Conservation (phyloP, 2,888 invertebrate species). For the Athalia rosae region DNA sequence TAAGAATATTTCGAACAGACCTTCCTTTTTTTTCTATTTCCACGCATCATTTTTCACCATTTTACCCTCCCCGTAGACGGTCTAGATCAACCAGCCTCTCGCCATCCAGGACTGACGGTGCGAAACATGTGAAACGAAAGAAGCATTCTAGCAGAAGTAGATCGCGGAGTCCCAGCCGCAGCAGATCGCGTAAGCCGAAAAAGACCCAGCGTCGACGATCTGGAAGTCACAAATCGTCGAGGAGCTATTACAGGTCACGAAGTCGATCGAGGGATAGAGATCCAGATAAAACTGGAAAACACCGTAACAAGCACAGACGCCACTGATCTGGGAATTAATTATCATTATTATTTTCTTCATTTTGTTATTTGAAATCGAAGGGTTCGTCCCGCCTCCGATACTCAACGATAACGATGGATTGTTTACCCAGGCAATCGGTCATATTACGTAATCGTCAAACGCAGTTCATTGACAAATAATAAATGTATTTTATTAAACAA, state of each 20-base stretch:
- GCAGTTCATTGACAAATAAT: slow-evolving; percentile 33
- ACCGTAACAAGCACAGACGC: slow-evolving; percentile 68
- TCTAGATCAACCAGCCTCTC: slow-evolving; percentile 68
- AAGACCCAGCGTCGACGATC: slow-evolving; percentile 68
- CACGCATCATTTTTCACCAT: no score
- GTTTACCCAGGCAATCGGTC: not conserved
- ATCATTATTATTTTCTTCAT: no score
- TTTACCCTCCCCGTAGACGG: slow-evolving; percentile 55
- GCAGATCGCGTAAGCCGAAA: slow-evolving; percentile 69
- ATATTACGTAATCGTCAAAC: slow-evolving; percentile 3
- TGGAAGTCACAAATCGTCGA: slow-evolving; percentile 69
- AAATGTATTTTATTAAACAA: slow-evolving; percentile 43
- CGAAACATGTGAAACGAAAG: slow-evolving; percentile 70
- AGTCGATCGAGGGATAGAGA: slow-evolving; percentile 70
- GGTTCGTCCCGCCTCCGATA: not conserved
- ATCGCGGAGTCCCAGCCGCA: slow-evolving; percentile 71
- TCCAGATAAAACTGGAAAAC: slow-evolving; percentile 68
- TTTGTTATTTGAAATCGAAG: no score
- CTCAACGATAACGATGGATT: not conserved
- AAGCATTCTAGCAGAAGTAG: slow-evolving; percentile 71
- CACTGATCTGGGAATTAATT: slow-evolving; percentile 55
- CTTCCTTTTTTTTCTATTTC: not conserved
- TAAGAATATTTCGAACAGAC: slow-evolving; percentile 48
- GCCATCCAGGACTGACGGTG: slow-evolving; percentile 64
- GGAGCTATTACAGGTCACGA: slow-evolving; percentile 68